Evolutionary conservation across 2,113 vertebrate genomes (phyloP).

Genomic region (Mobula birostris): DNA sequence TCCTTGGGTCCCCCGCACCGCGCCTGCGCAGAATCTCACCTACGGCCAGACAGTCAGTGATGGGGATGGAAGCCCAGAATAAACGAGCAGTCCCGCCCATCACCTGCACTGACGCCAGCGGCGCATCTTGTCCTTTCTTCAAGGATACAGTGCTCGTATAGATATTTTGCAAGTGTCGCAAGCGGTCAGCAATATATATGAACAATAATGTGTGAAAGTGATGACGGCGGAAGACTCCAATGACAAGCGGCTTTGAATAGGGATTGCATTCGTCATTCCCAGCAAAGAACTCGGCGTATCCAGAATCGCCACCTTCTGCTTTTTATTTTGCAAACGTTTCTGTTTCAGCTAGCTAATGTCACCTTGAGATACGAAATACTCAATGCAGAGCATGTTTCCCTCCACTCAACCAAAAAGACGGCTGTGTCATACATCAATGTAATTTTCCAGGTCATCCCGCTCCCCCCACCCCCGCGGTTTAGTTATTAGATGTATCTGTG

Average conservation of each 20-base stretch:
- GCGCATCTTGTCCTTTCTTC: background rate
- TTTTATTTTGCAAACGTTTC: background rate
- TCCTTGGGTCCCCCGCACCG: too few relatives aligned
- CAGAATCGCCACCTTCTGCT: background rate
- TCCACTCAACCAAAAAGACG: background rate
- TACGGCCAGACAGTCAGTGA: background rate
- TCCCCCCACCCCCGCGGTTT: background rate
- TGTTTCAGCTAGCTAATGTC: background rate
- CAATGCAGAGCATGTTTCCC: background rate
- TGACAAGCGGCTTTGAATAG: background rate
- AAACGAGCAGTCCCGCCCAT: too few relatives aligned
- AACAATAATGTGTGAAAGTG: background rate
- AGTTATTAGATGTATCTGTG: background rate
- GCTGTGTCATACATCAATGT: background rate
- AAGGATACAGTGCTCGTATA: background rate
- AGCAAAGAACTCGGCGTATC: background rate
- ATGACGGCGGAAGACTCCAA: background rate
- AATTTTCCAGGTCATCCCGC: background rate
- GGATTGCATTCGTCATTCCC: background rate
- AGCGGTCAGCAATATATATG: background rate
- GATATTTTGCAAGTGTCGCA: background rate
- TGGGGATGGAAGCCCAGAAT: too few relatives aligned
- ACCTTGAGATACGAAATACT: background rate
- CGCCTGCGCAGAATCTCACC: background rate
- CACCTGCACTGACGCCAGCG: too few relatives aligned